phyloP scores from a whole-genome alignment of 2,797 vertebrate species.

The Ctenopoma kingsleyae region DNA sequence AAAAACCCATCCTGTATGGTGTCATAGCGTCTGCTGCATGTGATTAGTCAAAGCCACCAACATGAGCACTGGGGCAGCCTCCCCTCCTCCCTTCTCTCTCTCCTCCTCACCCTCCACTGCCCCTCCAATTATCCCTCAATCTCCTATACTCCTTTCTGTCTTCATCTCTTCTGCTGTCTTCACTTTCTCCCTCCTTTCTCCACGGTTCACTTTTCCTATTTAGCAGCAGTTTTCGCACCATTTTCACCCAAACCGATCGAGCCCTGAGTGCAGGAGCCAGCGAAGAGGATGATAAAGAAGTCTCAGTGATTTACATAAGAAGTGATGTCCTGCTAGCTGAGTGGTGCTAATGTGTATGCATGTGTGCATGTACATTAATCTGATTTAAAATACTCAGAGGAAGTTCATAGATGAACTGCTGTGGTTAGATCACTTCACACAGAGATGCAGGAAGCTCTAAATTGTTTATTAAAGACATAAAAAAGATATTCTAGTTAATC shows the following conservation, averaged over 20 bases:
- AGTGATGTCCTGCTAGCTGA: neutral
- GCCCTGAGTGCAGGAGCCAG: neutral
- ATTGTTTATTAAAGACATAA: conserved; percentile 39
- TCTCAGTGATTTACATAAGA: no score
- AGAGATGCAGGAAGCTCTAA: conserved; percentile 23
- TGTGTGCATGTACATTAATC: neutral
- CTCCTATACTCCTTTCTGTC: neutral
- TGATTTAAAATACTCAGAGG: conserved; percentile 22
- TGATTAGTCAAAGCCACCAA: conserved; percentile 51
- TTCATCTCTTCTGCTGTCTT: neutral
- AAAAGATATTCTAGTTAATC: conserved; percentile 8
- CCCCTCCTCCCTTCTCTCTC: neutral
- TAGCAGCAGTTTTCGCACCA: neutral
- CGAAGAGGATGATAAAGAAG: no score
- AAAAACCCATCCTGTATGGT: conserved; percentile 35
- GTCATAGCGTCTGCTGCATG: conserved; percentile 44
- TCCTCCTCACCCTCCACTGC: conserved; percentile 11
- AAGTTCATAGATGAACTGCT: conserved; percentile 28
- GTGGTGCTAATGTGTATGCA: neutral
- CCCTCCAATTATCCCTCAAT: conserved; percentile 27
- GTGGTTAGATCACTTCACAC: neutral
- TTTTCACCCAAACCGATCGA: neutral
- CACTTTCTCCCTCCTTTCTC: neutral
- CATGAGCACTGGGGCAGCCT: neutral
- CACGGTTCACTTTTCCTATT: conserved; percentile 14